Percentiles rank a stretch among this genome's conserved stretches.
Conservation (phyloP, 2,797 vertebrate genomes). For the Micropoecilia bifurca region DNA sequence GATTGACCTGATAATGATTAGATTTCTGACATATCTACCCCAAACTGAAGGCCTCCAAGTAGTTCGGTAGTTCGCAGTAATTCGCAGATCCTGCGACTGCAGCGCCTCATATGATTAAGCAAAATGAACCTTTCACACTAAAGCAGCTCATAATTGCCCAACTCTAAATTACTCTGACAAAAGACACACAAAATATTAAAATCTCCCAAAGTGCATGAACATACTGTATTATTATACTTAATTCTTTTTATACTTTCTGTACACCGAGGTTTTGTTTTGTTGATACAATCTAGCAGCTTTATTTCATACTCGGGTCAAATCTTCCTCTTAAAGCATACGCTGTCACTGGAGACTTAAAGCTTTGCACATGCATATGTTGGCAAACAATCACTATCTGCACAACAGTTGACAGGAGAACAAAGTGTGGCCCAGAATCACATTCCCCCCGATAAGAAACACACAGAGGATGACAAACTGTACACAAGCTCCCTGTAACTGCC, state of each 20-base stretch:
- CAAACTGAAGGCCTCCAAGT: constrained; percentile 59
- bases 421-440: constrained; percentile 43
- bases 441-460: constrained; percentile 49
- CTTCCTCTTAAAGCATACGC: constrained; percentile 10
- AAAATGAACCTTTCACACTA: constrained; percentile 57
- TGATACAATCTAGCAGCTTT: constrained; percentile 19
- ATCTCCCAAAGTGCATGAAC: constrained; percentile 5
- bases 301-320: neutral
- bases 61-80: too few species aligned
- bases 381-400: constrained; percentile 43
- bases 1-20: neutral
- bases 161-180: constrained; percentile 22
- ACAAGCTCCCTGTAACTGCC: constrained; percentile 45
- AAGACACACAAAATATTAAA: constrained; percentile 20
- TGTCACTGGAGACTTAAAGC: constrained; percentile 27
- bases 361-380: constrained; percentile 38
- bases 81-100: constrained; percentile 59
- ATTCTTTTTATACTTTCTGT: neutral
- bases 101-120: constrained; percentile 49
- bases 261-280: neutral
- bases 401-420: constrained; percentile 39
- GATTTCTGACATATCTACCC: constrained; percentile 16
- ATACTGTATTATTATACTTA: constrained; percentile 1
- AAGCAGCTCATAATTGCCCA: constrained; percentile 35
- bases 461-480: constrained; percentile 35